These are phyloP conservation scores for Cancer borealis DNA, from an alignment of 2,888 invertebrate genomes.

Conservation along the genomic window DNA sequence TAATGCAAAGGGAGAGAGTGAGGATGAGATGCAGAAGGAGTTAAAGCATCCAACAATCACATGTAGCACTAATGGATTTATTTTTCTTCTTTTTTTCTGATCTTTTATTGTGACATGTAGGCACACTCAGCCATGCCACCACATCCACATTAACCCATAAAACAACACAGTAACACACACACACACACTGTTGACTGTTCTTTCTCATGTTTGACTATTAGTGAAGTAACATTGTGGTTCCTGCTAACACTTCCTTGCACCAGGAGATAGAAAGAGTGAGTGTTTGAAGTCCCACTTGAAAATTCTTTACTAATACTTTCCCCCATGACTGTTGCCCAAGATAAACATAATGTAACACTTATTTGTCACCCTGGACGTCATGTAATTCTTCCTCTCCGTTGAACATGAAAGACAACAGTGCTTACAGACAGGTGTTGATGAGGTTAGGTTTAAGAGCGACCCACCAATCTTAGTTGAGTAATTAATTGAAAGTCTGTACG, in stretches of 20 bases:
- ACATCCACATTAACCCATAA: not conserved
- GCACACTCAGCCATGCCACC: not conserved
- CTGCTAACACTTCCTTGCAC: not conserved
- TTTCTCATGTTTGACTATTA: not conserved
- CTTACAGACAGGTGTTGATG: not conserved
- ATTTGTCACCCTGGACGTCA: not conserved
- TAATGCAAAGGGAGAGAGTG: not conserved
- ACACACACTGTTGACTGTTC: not conserved
- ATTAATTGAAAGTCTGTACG: not conserved
- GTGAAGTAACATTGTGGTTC: not conserved
- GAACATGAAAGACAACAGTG: not conserved
- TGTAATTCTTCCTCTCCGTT: not conserved
- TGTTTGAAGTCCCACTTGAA: not conserved
- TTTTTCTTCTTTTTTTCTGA: not conserved
- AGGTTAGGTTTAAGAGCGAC: slow-evolving; percentile 4
- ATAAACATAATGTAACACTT: not conserved
- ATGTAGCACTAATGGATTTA: not conserved
- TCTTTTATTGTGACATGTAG: not conserved
- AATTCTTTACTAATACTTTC: not conserved
- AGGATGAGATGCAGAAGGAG: not conserved
- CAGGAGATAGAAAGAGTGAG: not conserved
- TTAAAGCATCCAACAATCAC: not conserved
- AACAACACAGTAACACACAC: not conserved
- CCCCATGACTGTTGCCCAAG: not conserved
- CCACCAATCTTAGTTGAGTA: not conserved